Evolutionary conservation across 2,113 vertebrate species (phyloP).

Genomic region (Bufo bufo): DNA sequence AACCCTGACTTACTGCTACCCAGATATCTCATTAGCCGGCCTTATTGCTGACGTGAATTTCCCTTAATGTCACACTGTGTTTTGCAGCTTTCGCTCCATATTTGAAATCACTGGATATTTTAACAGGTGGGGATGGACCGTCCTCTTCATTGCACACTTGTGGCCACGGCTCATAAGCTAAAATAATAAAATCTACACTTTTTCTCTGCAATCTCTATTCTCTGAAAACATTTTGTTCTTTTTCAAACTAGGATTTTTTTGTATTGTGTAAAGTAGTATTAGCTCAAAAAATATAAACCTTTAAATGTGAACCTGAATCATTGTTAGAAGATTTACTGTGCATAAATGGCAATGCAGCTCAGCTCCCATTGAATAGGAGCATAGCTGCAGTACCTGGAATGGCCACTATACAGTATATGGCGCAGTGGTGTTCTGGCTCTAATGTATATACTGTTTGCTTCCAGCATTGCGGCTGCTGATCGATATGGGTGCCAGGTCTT

Average conservation of each 20-base stretch:
- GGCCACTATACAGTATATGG: too few species aligned
- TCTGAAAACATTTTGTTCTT: not conserved
- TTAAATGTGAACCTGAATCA: not conserved
- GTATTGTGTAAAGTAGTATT: not conserved
- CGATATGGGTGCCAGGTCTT: too few species aligned
- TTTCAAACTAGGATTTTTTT: not conserved
- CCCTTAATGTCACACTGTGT: constrained; percentile 8
- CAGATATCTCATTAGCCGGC: constrained; percentile 15
- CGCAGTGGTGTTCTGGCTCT: too few species aligned
- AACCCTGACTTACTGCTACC: not conserved
- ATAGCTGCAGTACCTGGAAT: too few species aligned
- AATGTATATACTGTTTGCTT: too few species aligned
- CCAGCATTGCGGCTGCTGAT: too few species aligned
- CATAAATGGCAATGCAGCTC: too few species aligned
- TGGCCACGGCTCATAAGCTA: not conserved
- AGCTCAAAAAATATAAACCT: not conserved
- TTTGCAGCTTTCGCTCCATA: not conserved
- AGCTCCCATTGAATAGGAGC: too few species aligned
- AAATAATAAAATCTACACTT: not conserved
- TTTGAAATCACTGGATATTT: not conserved
- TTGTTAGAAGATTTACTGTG: too few species aligned
- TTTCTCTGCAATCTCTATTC: not conserved
- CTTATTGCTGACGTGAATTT: constrained; percentile 12
- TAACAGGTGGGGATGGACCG: not conserved
- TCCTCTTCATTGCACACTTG: not conserved